These are phyloP conservation scores for Euthynnus affinis DNA, from an alignment of 2,797 vertebrate species.

Conservation along the genomic window DNA sequence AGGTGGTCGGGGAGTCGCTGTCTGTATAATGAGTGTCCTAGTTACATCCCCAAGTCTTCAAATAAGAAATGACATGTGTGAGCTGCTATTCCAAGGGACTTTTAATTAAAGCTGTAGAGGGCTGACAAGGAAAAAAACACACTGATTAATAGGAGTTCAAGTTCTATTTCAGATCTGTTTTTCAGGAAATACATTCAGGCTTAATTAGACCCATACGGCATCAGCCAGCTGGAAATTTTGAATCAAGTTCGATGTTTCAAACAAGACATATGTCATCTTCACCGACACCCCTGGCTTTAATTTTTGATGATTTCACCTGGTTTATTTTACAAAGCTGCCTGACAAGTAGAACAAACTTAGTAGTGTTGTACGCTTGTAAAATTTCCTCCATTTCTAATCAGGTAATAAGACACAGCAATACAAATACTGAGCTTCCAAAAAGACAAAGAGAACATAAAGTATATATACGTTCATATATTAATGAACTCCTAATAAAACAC, in stretches of 20 bases:
- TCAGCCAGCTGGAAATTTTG: constrained; percentile 86
- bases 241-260: constrained; percentile 80
- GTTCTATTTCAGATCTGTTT: constrained; percentile 86
- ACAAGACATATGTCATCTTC: constrained; percentile 83
- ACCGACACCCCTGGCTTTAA: constrained; percentile 69
- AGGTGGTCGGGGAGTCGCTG: constrained; percentile 59
- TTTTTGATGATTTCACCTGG: constrained; percentile 79
- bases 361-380: constrained; percentile 18
- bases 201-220: constrained; percentile 87
- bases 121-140: constrained; percentile 79
- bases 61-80: constrained; percentile 86
- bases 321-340: constrained; percentile 53
- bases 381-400: background rate
- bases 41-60: constrained; percentile 80
- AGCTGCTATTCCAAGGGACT: constrained; percentile 82
- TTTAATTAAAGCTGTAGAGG: constrained; percentile 88
- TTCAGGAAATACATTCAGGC: constrained; percentile 83
- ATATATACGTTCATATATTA: background rate
- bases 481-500: background rate
- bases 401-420: background rate
- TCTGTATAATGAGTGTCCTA: constrained; percentile 83
- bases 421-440: too few species aligned
- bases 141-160: constrained; percentile 86
- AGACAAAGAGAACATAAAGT: background rate
- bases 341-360: constrained; percentile 26